Evolutionary conservation across 2,113 vertebrate species (phyloP).

Genomic region (Neodontobutis hainanensis): DNA sequence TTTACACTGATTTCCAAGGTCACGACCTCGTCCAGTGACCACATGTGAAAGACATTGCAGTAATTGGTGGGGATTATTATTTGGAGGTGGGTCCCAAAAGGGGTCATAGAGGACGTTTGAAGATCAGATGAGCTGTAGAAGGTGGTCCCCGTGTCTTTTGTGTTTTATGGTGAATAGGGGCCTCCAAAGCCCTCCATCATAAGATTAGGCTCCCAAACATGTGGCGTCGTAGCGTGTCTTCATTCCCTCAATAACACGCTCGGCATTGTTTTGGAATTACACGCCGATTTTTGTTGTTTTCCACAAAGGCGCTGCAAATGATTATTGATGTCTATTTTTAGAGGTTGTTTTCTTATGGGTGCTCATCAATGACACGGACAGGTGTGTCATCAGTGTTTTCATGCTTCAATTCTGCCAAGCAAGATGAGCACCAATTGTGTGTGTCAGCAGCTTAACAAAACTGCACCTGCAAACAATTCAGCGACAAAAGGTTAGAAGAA

Average conservation of each 20-base stretch:
- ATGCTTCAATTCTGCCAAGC: conserved; percentile 18
- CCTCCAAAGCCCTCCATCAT: conserved; percentile 30
- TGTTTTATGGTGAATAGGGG: conserved; percentile 21
- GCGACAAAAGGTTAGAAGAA: conserved; percentile 6
- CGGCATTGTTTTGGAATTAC: background rate
- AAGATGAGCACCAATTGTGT: conserved; percentile 37
- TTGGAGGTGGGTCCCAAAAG: conserved; percentile 14
- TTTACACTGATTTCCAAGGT: conserved; percentile 34
- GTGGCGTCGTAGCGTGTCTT: background rate
- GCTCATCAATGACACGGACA: conserved; percentile 11
- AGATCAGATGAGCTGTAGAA: conserved; percentile 46
- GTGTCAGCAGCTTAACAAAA: conserved; percentile 61
- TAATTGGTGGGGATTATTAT: conserved; percentile 70
- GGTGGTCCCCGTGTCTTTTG: conserved; percentile 36
- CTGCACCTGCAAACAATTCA: conserved; percentile 12
- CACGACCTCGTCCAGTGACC: conserved; percentile 35
- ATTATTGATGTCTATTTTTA: conserved; percentile 26
- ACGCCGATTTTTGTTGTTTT: conserved; percentile 6
- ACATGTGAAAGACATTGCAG: conserved; percentile 52
- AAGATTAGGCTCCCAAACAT: conserved; percentile 31
- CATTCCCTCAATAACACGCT: background rate
- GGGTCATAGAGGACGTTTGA: conserved; percentile 48
- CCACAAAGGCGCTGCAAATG: background rate
- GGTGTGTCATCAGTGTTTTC: conserved; percentile 50
- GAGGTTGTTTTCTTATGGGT: conserved; percentile 25